phyloP scores from a whole-genome alignment of 30 jellyfish, hydroid and myxozoan species.

The Aurelia sp. region DNA sequence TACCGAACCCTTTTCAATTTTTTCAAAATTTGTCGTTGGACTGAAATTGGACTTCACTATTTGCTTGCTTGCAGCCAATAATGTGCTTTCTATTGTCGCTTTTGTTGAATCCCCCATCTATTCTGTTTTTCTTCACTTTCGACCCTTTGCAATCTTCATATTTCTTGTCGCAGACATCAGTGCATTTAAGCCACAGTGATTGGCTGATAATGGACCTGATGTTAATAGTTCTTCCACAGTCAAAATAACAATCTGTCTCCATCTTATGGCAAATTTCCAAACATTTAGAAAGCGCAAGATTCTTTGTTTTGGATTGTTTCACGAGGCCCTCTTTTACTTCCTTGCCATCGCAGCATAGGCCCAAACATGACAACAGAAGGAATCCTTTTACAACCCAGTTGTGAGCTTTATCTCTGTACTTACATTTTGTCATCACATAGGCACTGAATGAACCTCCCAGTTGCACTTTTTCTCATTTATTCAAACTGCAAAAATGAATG shows the following conservation, averaged over 20 bases:
- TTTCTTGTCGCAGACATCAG: constrained; percentile 46
- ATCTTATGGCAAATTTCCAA: constrained; percentile 36
- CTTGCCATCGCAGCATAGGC: too few relatives aligned
- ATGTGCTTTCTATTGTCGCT: background rate
- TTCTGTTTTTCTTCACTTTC: background rate
- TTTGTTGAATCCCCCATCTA: background rate
- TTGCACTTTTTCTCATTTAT: too few relatives aligned
- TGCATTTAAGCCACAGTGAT: constrained; percentile 60
- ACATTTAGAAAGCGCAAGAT: constrained; percentile 13
- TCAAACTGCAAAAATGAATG: too few relatives aligned
- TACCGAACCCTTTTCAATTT: background rate
- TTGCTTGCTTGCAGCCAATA: background rate
- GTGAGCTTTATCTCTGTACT: too few relatives aligned
- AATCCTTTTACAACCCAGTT: too few relatives aligned
- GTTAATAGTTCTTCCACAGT: constrained; percentile 41
- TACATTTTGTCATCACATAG: too few relatives aligned
- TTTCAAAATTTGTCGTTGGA: background rate
- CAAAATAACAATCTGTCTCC: constrained; percentile 53
- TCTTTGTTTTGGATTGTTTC: background rate
- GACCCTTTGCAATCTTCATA: constrained; percentile 12
- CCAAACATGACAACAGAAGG: too few relatives aligned
- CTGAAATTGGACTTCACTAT: background rate
- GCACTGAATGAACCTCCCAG: too few relatives aligned
- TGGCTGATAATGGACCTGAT: constrained; percentile 29
- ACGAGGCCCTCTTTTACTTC: too few relatives aligned